These are phyloP conservation scores for Acomys russatus DNA, from an alignment of 2,797 vertebrate species.

Conservation along the genomic window DNA sequence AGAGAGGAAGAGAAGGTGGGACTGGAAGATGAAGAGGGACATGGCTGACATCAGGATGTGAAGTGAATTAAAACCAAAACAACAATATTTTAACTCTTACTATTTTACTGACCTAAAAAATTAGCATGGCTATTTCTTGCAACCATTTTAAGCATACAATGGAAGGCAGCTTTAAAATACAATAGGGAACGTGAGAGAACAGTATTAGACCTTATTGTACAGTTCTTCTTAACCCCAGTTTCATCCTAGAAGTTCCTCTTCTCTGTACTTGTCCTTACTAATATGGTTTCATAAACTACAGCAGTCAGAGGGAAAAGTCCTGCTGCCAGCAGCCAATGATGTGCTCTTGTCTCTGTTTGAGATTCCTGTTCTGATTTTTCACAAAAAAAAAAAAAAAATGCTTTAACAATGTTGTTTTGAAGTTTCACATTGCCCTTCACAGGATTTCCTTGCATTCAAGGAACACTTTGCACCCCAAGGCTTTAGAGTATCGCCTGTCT, in stretches of 20 bases:
- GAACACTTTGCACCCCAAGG: background rate
- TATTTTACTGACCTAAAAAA: background rate
- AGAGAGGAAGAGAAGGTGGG: no score
- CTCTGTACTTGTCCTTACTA: background rate
- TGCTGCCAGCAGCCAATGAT: background rate
- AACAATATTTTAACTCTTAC: background rate
- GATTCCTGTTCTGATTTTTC: background rate
- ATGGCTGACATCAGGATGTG: no score
- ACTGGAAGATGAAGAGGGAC: no score
- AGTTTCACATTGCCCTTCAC: background rate
- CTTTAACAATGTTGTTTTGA: background rate
- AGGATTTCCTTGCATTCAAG: constrained; percentile 47
- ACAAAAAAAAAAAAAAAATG: no score
- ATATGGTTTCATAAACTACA: background rate
- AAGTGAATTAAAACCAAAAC: no score
- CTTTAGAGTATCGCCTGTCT: constrained; percentile 6
- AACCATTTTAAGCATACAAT: background rate
- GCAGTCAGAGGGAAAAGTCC: background rate
- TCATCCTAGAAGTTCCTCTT: background rate
- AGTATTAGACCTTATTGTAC: background rate
- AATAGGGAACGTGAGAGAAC: background rate
- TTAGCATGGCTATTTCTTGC: background rate
- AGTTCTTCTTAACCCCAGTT: background rate
- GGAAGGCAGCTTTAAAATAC: background rate
- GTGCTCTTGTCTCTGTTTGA: background rate